phyloP scores from a whole-genome alignment of 2,113 vertebrate species.

The Prionailurus bengalensis region DNA sequence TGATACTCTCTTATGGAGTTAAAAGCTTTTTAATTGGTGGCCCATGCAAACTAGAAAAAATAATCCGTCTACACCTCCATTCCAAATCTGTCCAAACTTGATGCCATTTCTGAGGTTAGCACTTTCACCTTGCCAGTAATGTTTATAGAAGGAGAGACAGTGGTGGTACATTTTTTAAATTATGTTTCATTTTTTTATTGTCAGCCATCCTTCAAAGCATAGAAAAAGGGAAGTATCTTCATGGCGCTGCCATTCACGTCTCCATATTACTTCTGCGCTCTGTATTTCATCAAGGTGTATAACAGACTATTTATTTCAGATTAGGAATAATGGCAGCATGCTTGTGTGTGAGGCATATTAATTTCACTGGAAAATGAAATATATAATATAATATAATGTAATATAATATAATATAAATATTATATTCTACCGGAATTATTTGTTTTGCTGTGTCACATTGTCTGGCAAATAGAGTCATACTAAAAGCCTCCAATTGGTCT shows the following conservation, averaged over 20 bases:
- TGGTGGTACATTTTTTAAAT: neutral
- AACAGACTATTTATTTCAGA: neutral
- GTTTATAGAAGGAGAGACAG: neutral
- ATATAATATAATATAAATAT: too few species aligned
- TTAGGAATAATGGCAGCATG: neutral
- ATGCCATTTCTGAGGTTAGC: neutral
- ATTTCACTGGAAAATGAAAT: constrained; percentile 16
- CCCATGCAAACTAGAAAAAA: neutral
- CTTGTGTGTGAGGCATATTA: neutral
- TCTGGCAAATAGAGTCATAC: neutral
- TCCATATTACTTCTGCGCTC: neutral
- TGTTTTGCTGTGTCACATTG: neutral
- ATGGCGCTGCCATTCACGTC: too few species aligned
- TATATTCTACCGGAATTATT: neutral
- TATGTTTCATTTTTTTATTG: neutral
- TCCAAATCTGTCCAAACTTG: neutral
- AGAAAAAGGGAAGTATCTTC: neutral
- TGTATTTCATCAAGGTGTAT: neutral
- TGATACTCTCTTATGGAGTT: neutral
- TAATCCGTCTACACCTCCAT: neutral
- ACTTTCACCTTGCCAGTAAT: neutral
- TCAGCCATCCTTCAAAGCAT: neutral
- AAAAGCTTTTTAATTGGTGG: neutral
- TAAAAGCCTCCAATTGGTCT: neutral
- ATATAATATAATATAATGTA: neutral